Percentiles rank a stretch among this genome's conserved stretches.
phyloP scores from a whole-genome alignment of 2,113 vertebrate genomes.

The Muntiacus reevesi region DNA sequence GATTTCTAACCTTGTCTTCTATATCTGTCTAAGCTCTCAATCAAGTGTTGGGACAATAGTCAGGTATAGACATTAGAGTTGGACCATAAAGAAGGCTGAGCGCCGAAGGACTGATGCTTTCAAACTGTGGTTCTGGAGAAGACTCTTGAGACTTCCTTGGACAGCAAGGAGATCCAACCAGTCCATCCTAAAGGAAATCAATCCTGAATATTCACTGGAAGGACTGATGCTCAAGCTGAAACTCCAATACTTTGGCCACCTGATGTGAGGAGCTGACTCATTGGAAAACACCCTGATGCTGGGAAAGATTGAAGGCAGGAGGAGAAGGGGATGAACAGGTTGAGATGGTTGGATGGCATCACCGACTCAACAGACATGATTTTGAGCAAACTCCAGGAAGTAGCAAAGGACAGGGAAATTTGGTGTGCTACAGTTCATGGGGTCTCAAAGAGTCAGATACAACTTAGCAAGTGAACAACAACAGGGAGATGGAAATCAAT shows the following conservation, averaged over 20 bases:
- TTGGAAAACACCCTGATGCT: not conserved
- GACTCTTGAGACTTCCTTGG: not conserved
- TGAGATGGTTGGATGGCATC: not conserved
- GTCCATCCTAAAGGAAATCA: not conserved
- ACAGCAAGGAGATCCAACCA: not conserved
- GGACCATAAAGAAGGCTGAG: not conserved
- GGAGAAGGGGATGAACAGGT: not conserved
- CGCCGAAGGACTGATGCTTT: not conserved
- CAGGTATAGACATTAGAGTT: not conserved
- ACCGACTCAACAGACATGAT: accelerated
- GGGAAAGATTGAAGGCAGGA: not conserved
- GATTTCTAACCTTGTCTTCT: not conserved
- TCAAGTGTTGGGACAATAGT: not conserved
- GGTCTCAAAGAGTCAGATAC: not conserved
- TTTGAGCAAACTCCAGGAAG: not conserved
- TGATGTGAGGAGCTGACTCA: not conserved
- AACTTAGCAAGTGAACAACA: not conserved
- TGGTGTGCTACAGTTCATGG: not conserved
- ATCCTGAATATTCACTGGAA: not conserved
- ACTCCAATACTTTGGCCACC: not conserved
- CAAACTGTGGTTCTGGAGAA: not conserved
- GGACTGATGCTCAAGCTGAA: not conserved
- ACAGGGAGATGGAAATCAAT: not conserved
- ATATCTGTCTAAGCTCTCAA: not conserved
- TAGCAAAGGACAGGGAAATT: not conserved